A percentile compares a stretch with the other conserved stretches of the same genome.
These are phyloP conservation scores for Suillia variegata DNA, from an alignment of 2,888 invertebrate genomes.

Conservation along the genomic window DNA sequence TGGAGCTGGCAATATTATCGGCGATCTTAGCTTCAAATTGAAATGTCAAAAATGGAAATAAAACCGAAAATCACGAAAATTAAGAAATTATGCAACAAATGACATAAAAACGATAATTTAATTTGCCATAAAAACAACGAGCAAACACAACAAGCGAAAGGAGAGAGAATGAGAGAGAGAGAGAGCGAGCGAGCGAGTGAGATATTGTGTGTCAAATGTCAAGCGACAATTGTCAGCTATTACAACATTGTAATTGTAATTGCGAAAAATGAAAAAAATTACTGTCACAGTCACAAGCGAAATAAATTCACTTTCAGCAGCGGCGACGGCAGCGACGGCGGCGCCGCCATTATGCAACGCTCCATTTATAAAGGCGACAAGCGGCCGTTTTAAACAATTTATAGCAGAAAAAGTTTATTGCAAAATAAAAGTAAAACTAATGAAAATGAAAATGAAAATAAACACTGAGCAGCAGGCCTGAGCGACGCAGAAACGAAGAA, in stretches of 20 bases:
- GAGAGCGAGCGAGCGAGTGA: no score
- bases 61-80: no score
- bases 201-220: slow-evolving; percentile 3
- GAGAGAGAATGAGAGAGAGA: no score
- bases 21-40: no score
- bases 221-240: not conserved
- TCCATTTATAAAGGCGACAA: not conserved
- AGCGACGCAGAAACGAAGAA: no score
- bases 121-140: not conserved
- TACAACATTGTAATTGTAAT: not conserved
- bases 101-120: no score
- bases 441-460: no score
- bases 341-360: not conserved
- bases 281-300: not conserved
- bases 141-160: not conserved
- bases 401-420: not conserved
- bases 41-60: no score
- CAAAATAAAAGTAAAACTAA: not conserved
- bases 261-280: not conserved
- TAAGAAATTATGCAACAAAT: no score
- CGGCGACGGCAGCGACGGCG: not conserved
- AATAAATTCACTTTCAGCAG: not conserved
- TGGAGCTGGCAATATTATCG: no score
- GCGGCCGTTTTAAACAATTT: no score
- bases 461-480: no score